These are phyloP conservation scores for Metallyticus violacea DNA, from an alignment of 2,888 invertebrate genomes.

Conservation along the genomic window DNA sequence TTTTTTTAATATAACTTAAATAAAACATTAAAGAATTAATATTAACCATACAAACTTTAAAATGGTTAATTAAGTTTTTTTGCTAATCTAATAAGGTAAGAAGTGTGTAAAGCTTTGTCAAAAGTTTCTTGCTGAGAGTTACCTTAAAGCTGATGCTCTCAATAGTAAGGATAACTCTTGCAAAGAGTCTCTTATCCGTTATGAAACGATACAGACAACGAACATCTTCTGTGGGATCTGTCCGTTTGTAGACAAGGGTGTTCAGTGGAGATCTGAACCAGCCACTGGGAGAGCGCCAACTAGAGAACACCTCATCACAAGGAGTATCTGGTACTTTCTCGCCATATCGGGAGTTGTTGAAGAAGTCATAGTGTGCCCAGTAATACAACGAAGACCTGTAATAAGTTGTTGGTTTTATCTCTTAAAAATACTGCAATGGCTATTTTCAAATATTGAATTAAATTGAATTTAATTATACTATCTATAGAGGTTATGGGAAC, in stretches of 20 bases:
- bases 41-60: neutral
- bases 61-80: too few species aligned
- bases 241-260: conserved; percentile 80
- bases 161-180: conserved; percentile 75
- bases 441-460: too few species aligned
- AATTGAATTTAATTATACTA: too few species aligned
- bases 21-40: neutral
- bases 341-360: conserved; percentile 84
- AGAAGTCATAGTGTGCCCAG: conserved; percentile 93
- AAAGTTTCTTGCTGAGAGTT: too few species aligned
- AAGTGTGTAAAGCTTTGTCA: too few species aligned
- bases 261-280: conserved; percentile 79
- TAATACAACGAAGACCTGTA: conserved; percentile 85
- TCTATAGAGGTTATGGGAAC: too few species aligned
- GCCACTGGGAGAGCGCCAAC: conserved; percentile 77
- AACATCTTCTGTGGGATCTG: conserved; percentile 68
- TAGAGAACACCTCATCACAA: conserved; percentile 85
- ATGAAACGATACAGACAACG: conserved; percentile 81
- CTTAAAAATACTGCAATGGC: too few species aligned
- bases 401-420: too few species aligned
- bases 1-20: too few species aligned
- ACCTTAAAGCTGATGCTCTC: conserved; percentile 79
- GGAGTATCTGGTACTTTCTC: conserved; percentile 76
- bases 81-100: too few species aligned
- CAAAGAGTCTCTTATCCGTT: conserved; percentile 76